phyloP scores from a whole-genome alignment of 2,113 vertebrate species.

The Silurus asotus region DNA sequence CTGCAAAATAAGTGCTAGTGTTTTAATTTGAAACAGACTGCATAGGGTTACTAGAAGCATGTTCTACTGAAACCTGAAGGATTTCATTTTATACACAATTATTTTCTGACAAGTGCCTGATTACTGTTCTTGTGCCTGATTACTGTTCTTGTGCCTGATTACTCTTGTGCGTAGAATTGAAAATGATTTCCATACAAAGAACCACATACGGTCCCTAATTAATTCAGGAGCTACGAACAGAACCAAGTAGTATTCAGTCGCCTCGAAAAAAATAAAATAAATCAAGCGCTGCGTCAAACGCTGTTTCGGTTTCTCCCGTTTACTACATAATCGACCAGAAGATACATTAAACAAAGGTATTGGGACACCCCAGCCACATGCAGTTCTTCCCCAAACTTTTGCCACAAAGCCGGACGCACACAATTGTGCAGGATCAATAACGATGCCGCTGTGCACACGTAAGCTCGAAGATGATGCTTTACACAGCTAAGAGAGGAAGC shows the following conservation, averaged over 20 bases:
- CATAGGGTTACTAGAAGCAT: constrained; percentile 62
- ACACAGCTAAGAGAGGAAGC: too few relatives aligned
- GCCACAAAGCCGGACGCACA: too few relatives aligned
- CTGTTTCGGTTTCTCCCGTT: background rate
- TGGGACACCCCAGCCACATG: too few relatives aligned
- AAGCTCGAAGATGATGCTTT: too few relatives aligned
- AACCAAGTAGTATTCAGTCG: background rate
- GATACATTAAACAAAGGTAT: too few relatives aligned
- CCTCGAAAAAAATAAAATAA: too few relatives aligned
- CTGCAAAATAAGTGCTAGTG: constrained; percentile 74
- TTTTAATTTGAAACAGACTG: constrained; percentile 64
- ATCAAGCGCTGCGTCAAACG: background rate
- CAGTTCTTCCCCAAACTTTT: too few relatives aligned
- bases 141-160: background rate
- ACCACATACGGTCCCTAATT: background rate
- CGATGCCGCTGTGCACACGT: too few relatives aligned
- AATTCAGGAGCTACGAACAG: background rate
- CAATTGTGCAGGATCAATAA: too few relatives aligned
- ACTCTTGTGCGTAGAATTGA: background rate
- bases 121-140: background rate
- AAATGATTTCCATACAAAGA: background rate
- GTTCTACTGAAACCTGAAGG: constrained; percentile 47
- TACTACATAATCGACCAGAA: background rate
- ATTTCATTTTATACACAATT: constrained; percentile 6
- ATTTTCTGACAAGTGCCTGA: background rate